Base-by-base conservation (phyloP, 2,113 vertebrate species). In the Piaya cayana region DNA sequence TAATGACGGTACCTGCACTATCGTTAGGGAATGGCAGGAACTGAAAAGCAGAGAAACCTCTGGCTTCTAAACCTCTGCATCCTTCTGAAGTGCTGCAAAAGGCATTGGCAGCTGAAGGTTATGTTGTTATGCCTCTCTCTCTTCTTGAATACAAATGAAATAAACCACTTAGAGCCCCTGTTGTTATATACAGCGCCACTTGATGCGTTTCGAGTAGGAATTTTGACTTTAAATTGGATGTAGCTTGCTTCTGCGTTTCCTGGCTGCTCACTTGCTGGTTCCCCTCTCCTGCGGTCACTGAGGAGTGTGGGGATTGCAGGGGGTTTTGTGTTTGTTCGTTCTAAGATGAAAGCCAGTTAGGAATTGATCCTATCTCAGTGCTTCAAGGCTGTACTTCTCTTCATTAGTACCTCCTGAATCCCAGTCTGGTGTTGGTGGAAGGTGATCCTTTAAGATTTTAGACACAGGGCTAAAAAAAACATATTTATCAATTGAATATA, bases 101-200 rank as follows among this genome's bases (percentile, higher is more conserved):
- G 62, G 30, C 22, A 8, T 26, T 47, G 49, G 50, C 19, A 52
- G 34, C 30, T 77, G 71, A 19, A 37, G 52, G 19, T 14, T 80
- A 4, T 4, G 0, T 53, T 23, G 3, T 43, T 21, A 5, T 17
- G 9, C 37, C 78, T 69, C 22, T 30, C 5, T 20, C 17, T 53
- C 0, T 16, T n/a, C 17, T 29, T 34, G 37, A 52, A 26, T 69
- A 21, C 23, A 39, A 64, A 26, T 78, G 12, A 36, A 78, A 53
- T 14, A 26, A n/a, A 59, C 6, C 10, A 26, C 30, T 11, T n/a
- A 4, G 13, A 78, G 20, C 10, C 32, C 6, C 42, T 52, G 0
- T n/a, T n/a, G 49, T 32, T 36, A 23, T 56, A 7, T 26, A 5
- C 9, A 45, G 3, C 45, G 39, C n/a, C 12, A 45, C 5, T 76